These are phyloP conservation scores for Caenorhabditis japonica DNA, from an alignment of 2,888 invertebrate genomes.

Conservation along the genomic window DNA sequence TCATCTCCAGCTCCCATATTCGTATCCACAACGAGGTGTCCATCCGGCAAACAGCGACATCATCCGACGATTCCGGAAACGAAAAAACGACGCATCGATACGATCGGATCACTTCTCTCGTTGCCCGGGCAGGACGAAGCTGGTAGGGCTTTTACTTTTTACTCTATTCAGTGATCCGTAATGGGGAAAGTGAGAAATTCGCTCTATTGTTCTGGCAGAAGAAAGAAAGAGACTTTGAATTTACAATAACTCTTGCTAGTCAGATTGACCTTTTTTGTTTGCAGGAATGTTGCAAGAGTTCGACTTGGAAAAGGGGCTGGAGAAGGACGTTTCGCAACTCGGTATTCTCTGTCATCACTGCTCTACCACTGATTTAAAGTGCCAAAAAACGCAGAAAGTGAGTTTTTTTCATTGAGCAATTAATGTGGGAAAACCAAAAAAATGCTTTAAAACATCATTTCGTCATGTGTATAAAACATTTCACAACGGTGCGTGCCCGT, in stretches of 20 bases:
- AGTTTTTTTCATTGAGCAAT: constrained; percentile 9
- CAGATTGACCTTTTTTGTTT: constrained; percentile 7
- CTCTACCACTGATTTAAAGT: constrained; percentile 59
- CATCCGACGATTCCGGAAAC: constrained; percentile 1
- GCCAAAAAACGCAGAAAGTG: constrained; percentile 62
- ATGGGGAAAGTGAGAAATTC: too few relatives aligned
- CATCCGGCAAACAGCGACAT: constrained; percentile 19
- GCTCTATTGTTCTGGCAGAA: neutral
- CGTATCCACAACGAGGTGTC: constrained; percentile 50
- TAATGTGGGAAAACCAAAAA: neutral
- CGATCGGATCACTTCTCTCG: constrained; percentile 44
- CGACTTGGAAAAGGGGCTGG: constrained; percentile 41
- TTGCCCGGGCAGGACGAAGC: constrained; percentile 25
- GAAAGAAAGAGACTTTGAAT: too few relatives aligned
- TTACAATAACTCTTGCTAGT: too few relatives aligned
- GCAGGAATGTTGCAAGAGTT: constrained; percentile 33
- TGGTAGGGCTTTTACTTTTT: neutral
- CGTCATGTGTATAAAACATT: too few relatives aligned
- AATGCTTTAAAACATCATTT: neutral
- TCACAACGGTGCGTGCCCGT: too few relatives aligned
- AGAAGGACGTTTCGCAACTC: constrained; percentile 58
- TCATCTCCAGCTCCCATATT: constrained; percentile 44
- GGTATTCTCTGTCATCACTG: constrained; percentile 64
- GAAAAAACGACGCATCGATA: constrained; percentile 22
- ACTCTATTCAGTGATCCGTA: too few relatives aligned